Percentiles rank a stretch among this genome's conserved stretches.
phyloP scores from a whole-genome alignment of 2,797 vertebrate genomes.

The Scarus forsteni region DNA sequence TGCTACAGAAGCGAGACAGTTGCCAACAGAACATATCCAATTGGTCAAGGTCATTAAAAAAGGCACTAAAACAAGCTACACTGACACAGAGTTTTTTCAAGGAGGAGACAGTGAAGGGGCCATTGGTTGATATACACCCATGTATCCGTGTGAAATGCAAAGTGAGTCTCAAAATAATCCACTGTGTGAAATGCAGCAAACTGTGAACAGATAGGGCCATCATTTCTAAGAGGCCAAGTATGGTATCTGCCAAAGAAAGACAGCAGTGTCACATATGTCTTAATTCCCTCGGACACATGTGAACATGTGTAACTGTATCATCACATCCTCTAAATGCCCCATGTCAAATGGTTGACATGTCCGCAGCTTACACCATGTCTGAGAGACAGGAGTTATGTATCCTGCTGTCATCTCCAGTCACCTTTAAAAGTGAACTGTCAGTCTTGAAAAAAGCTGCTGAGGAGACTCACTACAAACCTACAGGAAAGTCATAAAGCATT shows the following conservation, averaged over 20 bases:
- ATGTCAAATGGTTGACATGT: slow-evolving; percentile 53
- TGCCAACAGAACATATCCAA: slow-evolving; percentile 85
- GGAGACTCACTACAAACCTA: not conserved
- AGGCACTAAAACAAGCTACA: slow-evolving; percentile 78
- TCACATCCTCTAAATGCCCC: slow-evolving; percentile 62
- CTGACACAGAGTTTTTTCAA: slow-evolving; percentile 76
- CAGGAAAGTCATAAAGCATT: too few species aligned
- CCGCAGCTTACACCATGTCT: slow-evolving; percentile 30
- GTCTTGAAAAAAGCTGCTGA: slow-evolving; percentile 8
- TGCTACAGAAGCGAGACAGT: slow-evolving; percentile 61
- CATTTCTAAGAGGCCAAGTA: slow-evolving; percentile 54
- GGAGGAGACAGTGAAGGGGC: slow-evolving; percentile 44
- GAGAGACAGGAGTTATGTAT: slow-evolving; percentile 44
- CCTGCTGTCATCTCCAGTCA: slow-evolving; percentile 64
- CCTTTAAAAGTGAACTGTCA: slow-evolving; percentile 37
- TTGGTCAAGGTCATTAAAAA: slow-evolving; percentile 78
- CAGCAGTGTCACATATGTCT: slow-evolving; percentile 56
- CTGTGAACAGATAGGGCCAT: slow-evolving; percentile 61
- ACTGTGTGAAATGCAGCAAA: slow-evolving; percentile 68
- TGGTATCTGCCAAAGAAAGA: slow-evolving; percentile 60
- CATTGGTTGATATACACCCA: slow-evolving; percentile 78
- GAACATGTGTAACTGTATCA: slow-evolving; percentile 77
- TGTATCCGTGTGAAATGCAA: slow-evolving; percentile 70
- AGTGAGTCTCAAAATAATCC: slow-evolving; percentile 74
- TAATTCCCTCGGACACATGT: slow-evolving; percentile 73